Conservation (phyloP, 2,113 vertebrate species). For the Pomatorhinus ruficollis region DNA sequence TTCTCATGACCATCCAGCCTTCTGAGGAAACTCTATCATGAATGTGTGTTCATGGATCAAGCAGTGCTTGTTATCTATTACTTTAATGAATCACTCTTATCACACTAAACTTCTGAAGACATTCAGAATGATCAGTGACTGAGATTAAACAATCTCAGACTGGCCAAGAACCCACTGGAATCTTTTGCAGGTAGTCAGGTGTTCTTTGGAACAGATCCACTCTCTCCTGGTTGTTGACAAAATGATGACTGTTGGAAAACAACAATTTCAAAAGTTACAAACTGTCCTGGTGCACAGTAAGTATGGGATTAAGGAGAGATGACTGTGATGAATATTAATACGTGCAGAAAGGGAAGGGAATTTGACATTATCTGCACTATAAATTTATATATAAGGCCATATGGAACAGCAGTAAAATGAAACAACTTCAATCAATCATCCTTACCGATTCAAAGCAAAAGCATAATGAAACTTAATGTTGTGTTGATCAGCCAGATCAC, state of each 20-base stretch:
- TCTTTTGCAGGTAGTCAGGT: not conserved
- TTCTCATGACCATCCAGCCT: not conserved
- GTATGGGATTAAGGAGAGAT: not conserved
- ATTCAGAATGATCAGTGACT: not conserved
- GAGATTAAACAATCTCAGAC: not conserved
- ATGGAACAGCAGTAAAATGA: not conserved
- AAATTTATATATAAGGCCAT: not conserved
- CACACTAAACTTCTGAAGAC: not conserved
- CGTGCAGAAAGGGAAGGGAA: not conserved
- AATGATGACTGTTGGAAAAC: not conserved
- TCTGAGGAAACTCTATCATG: not conserved
- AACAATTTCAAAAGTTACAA: not conserved
- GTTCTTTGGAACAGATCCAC: not conserved
- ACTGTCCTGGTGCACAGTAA: not conserved
- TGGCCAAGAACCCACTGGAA: not conserved
- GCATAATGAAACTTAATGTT: constrained; percentile 97
- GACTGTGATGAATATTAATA: not conserved
- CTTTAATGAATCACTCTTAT: not conserved
- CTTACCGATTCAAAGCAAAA: constrained; percentile 94
- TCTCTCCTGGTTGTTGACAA: not conserved
- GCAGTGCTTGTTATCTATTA: not conserved
- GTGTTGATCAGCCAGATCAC: constrained; percentile 89
- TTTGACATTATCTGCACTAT: not conserved
- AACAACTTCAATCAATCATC: not conserved
- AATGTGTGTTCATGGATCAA: not conserved